A percentile compares a stretch with the other conserved stretches of the same genome.
Evolutionary conservation across 30 jellyfish, hydroid and myxozoan genomes (phyloP).

Genomic region (Sanderia malayensis): DNA sequence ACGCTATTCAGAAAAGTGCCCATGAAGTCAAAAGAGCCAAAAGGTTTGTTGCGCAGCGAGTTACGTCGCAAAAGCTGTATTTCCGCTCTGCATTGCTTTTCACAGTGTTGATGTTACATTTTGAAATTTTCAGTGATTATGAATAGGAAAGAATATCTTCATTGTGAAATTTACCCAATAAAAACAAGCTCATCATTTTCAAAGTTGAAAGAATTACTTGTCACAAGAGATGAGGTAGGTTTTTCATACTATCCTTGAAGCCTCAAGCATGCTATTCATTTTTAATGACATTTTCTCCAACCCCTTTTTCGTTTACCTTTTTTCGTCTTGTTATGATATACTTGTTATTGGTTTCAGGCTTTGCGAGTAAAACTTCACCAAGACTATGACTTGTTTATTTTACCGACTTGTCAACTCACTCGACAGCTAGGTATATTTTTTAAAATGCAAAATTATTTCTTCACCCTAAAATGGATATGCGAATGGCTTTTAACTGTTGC

Average conservation of each 20-base stretch:
- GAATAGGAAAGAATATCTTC: constrained; percentile 29
- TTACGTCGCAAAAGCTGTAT: too few species aligned
- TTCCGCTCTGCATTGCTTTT: background rate
- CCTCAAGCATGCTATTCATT: too few species aligned
- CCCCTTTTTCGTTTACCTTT: too few species aligned
- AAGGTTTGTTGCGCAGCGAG: too few species aligned
- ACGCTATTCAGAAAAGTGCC: constrained; percentile 13
- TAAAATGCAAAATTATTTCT: background rate
- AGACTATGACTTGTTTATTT: constrained; percentile 40
- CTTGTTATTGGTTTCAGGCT: constrained; percentile 16
- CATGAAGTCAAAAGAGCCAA: constrained; percentile 20
- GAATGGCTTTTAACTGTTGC: too few species aligned
- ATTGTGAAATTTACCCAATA: constrained; percentile 46
- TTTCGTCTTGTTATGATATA: too few species aligned
- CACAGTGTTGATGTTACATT: background rate
- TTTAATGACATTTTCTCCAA: too few species aligned
- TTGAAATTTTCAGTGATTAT: background rate
- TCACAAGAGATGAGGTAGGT: constrained; percentile 22
- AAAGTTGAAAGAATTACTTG: constrained; percentile 20
- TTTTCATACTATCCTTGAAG: too few species aligned
- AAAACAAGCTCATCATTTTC: constrained; percentile 31
- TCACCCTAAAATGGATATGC: too few species aligned
- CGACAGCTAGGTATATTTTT: constrained; percentile 64
- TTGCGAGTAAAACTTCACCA: constrained; percentile 17
- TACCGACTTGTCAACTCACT: constrained; percentile 78